Base-by-base conservation (phyloP, 1,140 invertebrate genomes). In the Chironomus striatipennis region DNA sequence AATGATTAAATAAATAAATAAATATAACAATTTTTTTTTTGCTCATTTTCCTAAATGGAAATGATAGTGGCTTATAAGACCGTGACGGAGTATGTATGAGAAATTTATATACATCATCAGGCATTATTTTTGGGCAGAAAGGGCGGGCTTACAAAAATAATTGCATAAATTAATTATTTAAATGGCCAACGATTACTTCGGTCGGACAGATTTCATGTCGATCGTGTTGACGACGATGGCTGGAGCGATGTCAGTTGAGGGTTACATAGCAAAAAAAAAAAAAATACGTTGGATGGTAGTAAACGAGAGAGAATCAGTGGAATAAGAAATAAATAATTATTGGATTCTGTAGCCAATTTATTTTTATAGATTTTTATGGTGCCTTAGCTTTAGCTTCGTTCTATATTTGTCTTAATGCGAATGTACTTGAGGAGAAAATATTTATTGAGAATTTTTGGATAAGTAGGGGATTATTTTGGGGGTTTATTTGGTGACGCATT, bases 1-100 rank as follows among this genome's bases (percentile, higher is more conserved):
- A 34, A 34, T 34, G 24, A 34, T 2, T 73, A 73, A 64, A 64
- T 65, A 76, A 75, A 75, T n/a, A 70, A 70, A 70, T 70, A 18
- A 70, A 7, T 8, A 18, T 17, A 67, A 18, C 7, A 67, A 67
- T 3, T 17, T 67, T 20, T 8, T 20, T 67, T 67, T 7, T 20
- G 64, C n/a, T 10, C n/a, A n/a, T n/a, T n/a, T 34, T 34, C 24
- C 24, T 34, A 34, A 34, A 34, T 70, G 17, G 65, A 20, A 12
- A 2, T 57, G 7, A n/a, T n/a, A 57, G n/a, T 12, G 47, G 47
- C 10, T 34, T 34, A 34, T 34, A 34, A 34, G 24, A 34, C 24
- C 24, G 5, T 34, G 24, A 34, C 24, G 24, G 24, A 34, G 24
- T 34, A 34, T 34, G 24, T 34, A 34, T 34, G 24, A 34, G 5